A percentile compares a stretch with the other conserved stretches of the same genome.
Conservation (phyloP, 1,140 invertebrate species). For the Elymnias hypermnestra region DNA sequence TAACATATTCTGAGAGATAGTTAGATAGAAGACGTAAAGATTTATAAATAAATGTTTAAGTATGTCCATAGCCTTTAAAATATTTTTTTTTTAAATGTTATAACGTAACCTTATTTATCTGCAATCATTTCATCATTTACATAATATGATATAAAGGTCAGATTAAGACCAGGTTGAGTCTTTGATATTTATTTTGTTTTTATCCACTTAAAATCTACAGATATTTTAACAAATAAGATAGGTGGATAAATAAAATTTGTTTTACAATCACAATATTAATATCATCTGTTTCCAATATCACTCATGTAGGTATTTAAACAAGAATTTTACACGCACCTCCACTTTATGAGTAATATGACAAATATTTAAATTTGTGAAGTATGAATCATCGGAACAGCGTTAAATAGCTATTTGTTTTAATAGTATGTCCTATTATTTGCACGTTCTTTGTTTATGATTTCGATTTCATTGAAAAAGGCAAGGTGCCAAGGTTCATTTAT, state of each 20-base stretch:
- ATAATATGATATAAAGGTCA: too few relatives aligned
- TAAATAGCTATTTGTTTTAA: slow-evolving; percentile 2
- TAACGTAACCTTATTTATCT: too few relatives aligned
- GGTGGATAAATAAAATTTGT: background rate
- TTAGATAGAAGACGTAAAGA: too few relatives aligned
- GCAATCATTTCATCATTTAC: too few relatives aligned
- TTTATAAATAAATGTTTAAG: too few relatives aligned
- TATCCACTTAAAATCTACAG: too few relatives aligned
- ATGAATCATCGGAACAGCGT: slow-evolving; percentile 1
- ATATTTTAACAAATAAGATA: background rate
- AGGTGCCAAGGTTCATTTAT: background rate
- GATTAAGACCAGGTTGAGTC: too few relatives aligned
- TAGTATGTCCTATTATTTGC: background rate
- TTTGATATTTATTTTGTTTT: too few relatives aligned
- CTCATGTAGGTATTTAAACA: background rate
- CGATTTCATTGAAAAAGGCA: background rate
- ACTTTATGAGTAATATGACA: slow-evolving; percentile 1
- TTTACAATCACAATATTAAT: background rate
- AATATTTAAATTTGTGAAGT: background rate
- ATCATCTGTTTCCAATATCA: background rate
- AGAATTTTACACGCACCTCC: too few relatives aligned
- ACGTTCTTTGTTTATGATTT: background rate
- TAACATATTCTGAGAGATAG: too few relatives aligned
- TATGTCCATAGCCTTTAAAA: too few relatives aligned
- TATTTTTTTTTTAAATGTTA: too few relatives aligned